Evolutionary conservation across 2,888 invertebrate species (phyloP).

Genomic region (Notocelia uddmanniana): DNA sequence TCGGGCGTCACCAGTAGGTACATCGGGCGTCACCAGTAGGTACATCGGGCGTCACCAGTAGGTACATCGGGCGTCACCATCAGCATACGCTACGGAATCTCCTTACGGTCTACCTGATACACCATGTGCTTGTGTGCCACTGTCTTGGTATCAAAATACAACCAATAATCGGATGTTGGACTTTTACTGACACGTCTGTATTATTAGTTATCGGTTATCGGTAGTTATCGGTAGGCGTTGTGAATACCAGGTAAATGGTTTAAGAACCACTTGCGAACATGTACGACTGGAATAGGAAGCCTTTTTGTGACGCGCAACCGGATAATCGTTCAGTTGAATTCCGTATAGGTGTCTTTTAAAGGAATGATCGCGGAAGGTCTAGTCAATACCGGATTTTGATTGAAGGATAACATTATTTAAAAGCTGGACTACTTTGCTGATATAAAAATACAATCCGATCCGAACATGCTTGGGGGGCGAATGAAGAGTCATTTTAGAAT

Average conservation of each 20-base stretch:
- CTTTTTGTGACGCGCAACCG: constrained; percentile 10
- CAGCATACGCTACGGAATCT: too few species aligned
- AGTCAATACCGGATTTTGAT: not conserved
- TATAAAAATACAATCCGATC: not conserved
- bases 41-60: too few species aligned
- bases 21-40: too few species aligned
- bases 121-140: too few species aligned
- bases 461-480: too few species aligned
- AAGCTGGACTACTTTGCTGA: not conserved
- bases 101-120: too few species aligned
- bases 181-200: not conserved
- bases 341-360: not conserved
- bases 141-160: too few species aligned
- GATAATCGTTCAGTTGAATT: constrained; percentile 20
- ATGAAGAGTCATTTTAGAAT: too few species aligned
- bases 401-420: not conserved
- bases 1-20: too few species aligned
- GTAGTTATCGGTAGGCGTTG: not conserved
- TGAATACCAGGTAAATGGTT: constrained; percentile 2
- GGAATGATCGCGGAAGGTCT: not conserved
- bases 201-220: too few species aligned
- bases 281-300: constrained; percentile 17
- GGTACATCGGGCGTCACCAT: too few species aligned
- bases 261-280: not conserved
- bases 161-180: not conserved